These are phyloP conservation scores for Psammodynastes pulverulentus DNA, from an alignment of 2,113 vertebrate species.

Conservation along the genomic window DNA sequence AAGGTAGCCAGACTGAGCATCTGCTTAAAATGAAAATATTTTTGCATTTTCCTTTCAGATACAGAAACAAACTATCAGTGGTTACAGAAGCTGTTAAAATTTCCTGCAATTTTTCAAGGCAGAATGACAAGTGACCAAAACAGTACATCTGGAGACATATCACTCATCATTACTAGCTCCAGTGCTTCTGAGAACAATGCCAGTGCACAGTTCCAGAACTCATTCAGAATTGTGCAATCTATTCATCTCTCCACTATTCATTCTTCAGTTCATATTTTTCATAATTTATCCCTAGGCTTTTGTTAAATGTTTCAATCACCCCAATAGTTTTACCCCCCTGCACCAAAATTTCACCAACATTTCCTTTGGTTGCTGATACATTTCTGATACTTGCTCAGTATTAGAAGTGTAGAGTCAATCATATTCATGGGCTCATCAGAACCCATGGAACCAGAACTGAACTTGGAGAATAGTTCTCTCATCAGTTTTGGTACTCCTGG, in stretches of 20 bases:
- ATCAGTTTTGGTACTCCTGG: neutral
- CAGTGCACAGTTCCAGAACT: neutral
- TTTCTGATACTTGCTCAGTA: neutral
- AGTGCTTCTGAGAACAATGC: neutral
- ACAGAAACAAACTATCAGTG: neutral
- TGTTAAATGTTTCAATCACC: neutral
- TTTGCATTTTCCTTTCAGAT: constrained; percentile 2
- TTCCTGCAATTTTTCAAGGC: neutral
- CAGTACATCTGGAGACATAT: neutral
- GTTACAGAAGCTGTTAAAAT: constrained; percentile 2
- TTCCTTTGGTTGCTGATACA: neutral
- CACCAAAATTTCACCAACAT: neutral
- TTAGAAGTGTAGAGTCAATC: fast-evolving
- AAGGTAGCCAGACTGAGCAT: neutral
- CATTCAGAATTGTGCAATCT: neutral
- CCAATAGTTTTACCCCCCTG: fast-evolving
- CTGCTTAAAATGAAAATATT: neutral
- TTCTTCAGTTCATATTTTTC: fast-evolving
- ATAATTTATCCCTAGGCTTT: fast-evolving
- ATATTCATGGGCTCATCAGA: neutral
- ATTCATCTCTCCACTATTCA: neutral
- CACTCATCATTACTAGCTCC: neutral
- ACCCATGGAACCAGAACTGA: neutral
- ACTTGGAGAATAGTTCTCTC: neutral
- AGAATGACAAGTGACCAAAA: neutral